These are phyloP conservation scores for Mythimna vitellina DNA, from an alignment of 2,888 invertebrate genomes.

Conservation along the genomic window DNA sequence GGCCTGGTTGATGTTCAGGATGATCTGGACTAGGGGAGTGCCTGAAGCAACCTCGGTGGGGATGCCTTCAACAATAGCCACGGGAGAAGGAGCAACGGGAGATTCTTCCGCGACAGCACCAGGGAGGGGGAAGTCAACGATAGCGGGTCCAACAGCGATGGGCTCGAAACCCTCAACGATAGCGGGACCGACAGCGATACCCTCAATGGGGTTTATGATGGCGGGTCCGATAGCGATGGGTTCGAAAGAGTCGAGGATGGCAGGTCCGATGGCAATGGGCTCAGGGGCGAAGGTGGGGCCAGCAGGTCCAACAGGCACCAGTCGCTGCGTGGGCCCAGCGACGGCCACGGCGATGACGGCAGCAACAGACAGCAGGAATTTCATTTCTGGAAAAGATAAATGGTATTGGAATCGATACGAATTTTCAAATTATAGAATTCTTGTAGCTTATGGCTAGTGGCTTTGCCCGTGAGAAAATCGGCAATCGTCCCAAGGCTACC, in stretches of 20 bases:
- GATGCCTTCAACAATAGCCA: conserved; percentile 19
- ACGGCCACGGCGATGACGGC: conserved; percentile 60
- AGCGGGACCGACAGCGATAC: conserved; percentile 63
- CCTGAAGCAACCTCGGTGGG: conserved; percentile 37
- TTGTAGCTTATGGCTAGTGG: too few relatives aligned
- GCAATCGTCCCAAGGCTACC: too few relatives aligned
- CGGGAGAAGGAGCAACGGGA: conserved; percentile 36
- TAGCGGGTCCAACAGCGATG: conserved; percentile 58
- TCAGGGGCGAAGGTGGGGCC: conserved; percentile 46
- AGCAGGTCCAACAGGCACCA: conserved; percentile 39
- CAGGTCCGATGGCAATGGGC: conserved; percentile 42
- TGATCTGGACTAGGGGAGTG: conserved; percentile 70
- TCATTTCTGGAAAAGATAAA: conserved; percentile 42
- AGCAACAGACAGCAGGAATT: conserved; percentile 54
- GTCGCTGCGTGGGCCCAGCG: conserved; percentile 56
- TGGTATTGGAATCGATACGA: not conserved
- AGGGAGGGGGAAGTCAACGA: conserved; percentile 60
- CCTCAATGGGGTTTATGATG: conserved; percentile 64
- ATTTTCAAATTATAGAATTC: not conserved
- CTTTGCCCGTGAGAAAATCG: too few relatives aligned
- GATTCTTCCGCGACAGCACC: conserved; percentile 31
- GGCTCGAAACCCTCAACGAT: conserved; percentile 43
- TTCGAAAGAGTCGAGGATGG: conserved; percentile 29
- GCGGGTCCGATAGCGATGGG: conserved; percentile 57
- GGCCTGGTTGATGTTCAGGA: conserved; percentile 67